Conservation (phyloP, 1,140 invertebrate genomes). For the Drosophila bipectinata region DNA sequence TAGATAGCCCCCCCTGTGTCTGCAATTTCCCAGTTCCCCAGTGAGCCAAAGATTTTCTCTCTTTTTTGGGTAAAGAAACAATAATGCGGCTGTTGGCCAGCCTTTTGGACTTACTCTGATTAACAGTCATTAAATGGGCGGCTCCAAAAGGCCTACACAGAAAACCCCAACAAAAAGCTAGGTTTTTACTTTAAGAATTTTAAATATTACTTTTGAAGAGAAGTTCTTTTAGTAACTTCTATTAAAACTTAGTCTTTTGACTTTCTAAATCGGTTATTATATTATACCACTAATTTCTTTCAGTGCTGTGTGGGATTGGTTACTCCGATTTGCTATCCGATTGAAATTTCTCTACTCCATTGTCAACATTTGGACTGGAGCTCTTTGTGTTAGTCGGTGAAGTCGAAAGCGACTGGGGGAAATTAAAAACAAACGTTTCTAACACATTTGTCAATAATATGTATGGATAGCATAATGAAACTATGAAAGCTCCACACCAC, state of each 20-base stretch:
- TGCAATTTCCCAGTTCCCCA: conserved; percentile 5
- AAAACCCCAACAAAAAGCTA: conserved; percentile 1
- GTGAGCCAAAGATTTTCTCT: conserved; percentile 46
- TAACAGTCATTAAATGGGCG: conserved; percentile 43
- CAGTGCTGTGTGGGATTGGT: neutral
- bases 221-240: too few species aligned
- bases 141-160: conserved; percentile 8
- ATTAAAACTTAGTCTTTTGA: neutral
- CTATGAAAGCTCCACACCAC: conserved; percentile 56
- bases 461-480: conserved; percentile 55
- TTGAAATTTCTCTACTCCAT: conserved; percentile 40
- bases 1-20: neutral
- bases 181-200: too few species aligned
- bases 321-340: conserved; percentile 20
- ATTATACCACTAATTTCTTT: neutral
- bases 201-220: too few species aligned
- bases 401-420: conserved; percentile 52
- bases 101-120: conserved; percentile 59
- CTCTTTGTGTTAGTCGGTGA: conserved; percentile 35
- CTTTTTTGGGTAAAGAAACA: conserved; percentile 1
- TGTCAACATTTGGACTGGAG: conserved; percentile 22
- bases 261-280: neutral
- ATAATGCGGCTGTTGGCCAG: conserved; percentile 32
- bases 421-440: conserved; percentile 52
- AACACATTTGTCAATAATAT: conserved; percentile 62